Percentiles rank a stretch among this genome's conserved stretches.
Conservation (phyloP, 1,140 invertebrate genomes). For the Ips nitidus region DNA sequence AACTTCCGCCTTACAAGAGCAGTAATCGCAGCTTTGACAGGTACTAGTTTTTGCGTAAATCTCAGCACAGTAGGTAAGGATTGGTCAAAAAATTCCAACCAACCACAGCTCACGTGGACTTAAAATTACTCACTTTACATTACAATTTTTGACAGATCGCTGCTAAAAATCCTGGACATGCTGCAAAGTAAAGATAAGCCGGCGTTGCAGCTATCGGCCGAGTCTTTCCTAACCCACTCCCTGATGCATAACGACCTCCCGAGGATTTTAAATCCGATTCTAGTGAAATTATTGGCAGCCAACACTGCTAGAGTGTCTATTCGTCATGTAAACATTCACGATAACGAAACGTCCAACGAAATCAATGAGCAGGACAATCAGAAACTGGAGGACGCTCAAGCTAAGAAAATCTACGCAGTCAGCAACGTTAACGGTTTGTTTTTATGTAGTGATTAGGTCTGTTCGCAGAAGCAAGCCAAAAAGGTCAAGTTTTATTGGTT, state of each 20-base stretch:
- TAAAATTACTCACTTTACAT: no score
- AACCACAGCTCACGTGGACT: no score
- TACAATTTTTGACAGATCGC: slow-evolving; percentile 56
- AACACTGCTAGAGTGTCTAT: slow-evolving; percentile 84
- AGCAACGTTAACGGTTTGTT: slow-evolving; percentile 71
- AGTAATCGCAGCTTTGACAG: slow-evolving; percentile 59
- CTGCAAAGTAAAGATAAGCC: slow-evolving; percentile 67
- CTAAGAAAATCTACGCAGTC: slow-evolving; percentile 77
- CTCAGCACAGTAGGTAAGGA: no score
- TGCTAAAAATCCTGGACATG: slow-evolving; percentile 78
- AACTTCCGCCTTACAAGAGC: slow-evolving; percentile 45
- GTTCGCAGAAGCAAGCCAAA: not conserved
- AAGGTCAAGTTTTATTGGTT: no score
- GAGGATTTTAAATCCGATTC: slow-evolving; percentile 76
- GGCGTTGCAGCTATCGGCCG: slow-evolving; percentile 68
- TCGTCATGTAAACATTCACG: slow-evolving; percentile 77
- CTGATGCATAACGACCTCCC: slow-evolving; percentile 76
- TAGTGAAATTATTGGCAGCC: slow-evolving; percentile 77
- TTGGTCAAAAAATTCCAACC: no score
- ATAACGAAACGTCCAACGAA: slow-evolving; percentile 59
- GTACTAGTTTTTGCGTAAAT: slow-evolving; percentile 42
- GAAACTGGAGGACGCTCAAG: slow-evolving; percentile 55
- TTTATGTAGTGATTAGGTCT: not conserved
- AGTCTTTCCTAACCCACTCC: slow-evolving; percentile 73
- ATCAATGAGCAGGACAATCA: slow-evolving; percentile 48